phyloP scores from a whole-genome alignment of 2,888 invertebrate species.

The Ommatoiulus sabulosus region DNA sequence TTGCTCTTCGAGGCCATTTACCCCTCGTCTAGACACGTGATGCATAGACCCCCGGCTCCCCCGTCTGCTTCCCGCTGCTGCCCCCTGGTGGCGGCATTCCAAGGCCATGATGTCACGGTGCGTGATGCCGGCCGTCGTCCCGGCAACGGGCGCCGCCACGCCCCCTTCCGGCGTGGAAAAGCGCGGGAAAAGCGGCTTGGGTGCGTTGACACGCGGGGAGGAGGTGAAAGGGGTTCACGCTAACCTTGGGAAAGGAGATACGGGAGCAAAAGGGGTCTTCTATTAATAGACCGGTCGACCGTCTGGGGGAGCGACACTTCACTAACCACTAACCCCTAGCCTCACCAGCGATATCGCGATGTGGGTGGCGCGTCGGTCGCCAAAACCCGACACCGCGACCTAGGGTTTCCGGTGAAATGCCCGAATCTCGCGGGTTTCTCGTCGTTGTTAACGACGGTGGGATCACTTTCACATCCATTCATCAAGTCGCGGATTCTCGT shows the following conservation, averaged over 20 bases:
- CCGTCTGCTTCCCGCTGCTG: not conserved
- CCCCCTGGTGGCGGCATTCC: not conserved
- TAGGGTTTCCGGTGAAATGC: not conserved
- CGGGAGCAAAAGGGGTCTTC: not conserved
- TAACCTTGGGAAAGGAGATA: not conserved
- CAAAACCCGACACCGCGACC: too few relatives aligned
- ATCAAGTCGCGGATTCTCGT: not conserved
- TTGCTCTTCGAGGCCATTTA: not conserved
- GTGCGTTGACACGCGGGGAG: not conserved
- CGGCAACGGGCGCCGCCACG: not conserved
- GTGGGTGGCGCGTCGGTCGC: too few relatives aligned
- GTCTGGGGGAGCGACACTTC: too few relatives aligned
- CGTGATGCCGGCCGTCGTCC: not conserved
- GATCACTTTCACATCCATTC: not conserved
- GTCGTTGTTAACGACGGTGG: not conserved
- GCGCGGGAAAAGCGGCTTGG: not conserved
- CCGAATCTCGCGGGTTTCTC: too few relatives aligned
- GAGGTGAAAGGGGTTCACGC: not conserved
- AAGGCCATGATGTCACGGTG: not conserved
- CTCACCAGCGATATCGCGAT: not conserved
- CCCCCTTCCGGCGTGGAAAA: not conserved
- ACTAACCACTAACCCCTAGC: not conserved
- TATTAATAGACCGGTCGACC: not conserved
- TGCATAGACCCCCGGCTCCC: not conserved
- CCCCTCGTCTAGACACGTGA: constrained; percentile 1